Percentiles rank a stretch among this genome's conserved stretches.
These are phyloP conservation scores for Chaetodon auriga DNA, from an alignment of 2,113 vertebrate genomes.

Conservation along the genomic window DNA sequence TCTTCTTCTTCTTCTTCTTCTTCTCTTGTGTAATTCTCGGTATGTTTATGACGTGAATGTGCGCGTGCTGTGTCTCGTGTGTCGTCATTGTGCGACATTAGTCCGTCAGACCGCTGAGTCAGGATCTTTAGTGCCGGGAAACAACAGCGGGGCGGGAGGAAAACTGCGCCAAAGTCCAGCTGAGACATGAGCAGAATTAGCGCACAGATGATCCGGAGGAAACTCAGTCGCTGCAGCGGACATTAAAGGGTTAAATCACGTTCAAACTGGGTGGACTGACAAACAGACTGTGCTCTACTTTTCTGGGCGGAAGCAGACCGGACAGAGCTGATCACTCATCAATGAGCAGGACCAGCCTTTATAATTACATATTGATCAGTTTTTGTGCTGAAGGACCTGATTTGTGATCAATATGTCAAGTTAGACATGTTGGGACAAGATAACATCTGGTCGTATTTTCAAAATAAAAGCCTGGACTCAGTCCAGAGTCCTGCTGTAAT, in stretches of 20 bases:
- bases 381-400: constrained; percentile 9
- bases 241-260: neutral
- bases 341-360: neutral
- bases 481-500: no score
- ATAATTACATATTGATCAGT: constrained; percentile 50
- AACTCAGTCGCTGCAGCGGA: neutral
- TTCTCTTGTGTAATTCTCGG: neutral
- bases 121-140: neutral
- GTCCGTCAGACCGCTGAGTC: constrained; percentile 56
- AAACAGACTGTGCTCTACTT: constrained; percentile 28
- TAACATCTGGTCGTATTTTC: neutral
- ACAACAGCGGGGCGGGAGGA: neutral
- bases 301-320: constrained; percentile 15
- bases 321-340: neutral
- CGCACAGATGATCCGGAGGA: no score
- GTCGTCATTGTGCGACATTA: constrained; percentile 54
- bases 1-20: neutral
- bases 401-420: constrained; percentile 33
- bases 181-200: no score
- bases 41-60: neutral
- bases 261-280: neutral
- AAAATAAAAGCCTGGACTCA: constrained; percentile 26
- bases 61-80: constrained; percentile 8
- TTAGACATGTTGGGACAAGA: neutral
- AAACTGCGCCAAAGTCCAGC: neutral